Conservation (phyloP, 2,113 vertebrate genomes). For the Piaya cayana region DNA sequence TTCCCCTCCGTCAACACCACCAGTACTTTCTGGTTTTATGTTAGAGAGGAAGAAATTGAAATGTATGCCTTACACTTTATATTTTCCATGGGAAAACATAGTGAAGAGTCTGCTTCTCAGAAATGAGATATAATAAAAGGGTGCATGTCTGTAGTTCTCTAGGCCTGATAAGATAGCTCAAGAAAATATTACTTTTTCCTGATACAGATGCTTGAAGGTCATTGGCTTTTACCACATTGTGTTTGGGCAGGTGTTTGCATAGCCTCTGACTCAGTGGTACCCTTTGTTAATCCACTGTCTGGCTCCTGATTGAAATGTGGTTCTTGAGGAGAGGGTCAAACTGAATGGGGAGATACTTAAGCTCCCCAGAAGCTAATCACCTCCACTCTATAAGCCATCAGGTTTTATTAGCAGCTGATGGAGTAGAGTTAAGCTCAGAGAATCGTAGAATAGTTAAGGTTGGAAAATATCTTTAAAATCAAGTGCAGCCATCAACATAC, state of each 20-base stretch:
- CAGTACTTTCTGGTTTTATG: not conserved
- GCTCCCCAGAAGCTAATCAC: not conserved
- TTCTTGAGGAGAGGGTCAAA: not conserved
- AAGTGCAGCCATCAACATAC: too few relatives aligned
- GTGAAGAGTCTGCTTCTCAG: not conserved
- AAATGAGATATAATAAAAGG: not conserved
- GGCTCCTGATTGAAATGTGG: not conserved
- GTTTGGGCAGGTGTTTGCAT: not conserved
- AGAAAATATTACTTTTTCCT: not conserved
- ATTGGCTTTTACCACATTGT: not conserved
- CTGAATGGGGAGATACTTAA: not conserved
- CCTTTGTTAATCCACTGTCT: not conserved
- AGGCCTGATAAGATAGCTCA: not conserved
- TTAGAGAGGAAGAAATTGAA: not conserved
- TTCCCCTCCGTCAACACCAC: not conserved
- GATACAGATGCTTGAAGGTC: not conserved
- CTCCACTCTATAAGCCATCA: not conserved
- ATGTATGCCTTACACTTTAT: not conserved
- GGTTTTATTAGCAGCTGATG: not conserved
- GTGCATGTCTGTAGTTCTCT: not conserved
- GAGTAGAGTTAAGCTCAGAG: too few relatives aligned
- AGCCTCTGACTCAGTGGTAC: rapidly evolving
- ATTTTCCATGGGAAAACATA: not conserved
- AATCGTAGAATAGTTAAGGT: too few relatives aligned
- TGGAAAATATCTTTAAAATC: too few relatives aligned